phyloP scores from a whole-genome alignment of 2,888 invertebrate genomes.

The Cephonodes hylas region DNA sequence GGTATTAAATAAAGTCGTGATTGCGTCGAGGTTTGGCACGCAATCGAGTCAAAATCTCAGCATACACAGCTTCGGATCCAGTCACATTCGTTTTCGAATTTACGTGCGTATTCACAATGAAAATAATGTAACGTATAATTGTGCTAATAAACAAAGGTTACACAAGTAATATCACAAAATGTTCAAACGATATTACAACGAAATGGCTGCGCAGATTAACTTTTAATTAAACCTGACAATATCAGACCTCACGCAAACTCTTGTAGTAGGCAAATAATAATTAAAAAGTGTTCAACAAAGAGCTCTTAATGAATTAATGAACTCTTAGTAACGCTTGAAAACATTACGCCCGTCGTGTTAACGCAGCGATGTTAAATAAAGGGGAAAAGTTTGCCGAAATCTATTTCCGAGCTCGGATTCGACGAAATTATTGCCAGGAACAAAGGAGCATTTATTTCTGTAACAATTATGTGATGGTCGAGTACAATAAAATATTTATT shows the following conservation, averaged over 20 bases:
- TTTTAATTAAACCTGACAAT: constrained; percentile 10
- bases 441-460: background rate
- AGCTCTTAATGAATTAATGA: constrained; percentile 5
- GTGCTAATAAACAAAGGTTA: too few relatives aligned
- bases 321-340: constrained; percentile 1
- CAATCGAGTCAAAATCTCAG: too few relatives aligned
- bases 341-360: background rate
- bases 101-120: background rate
- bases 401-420: background rate
- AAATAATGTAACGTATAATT: too few relatives aligned
- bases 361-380: background rate
- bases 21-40: too few relatives aligned
- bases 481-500: too few relatives aligned
- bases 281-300: constrained; percentile 8
- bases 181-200: background rate
- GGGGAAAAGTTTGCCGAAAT: background rate
- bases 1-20: too few relatives aligned
- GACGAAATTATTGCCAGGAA: background rate
- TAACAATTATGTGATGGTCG: too few relatives aligned
- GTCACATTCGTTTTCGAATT: too few relatives aligned
- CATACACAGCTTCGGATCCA: too few relatives aligned
- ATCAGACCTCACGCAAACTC: constrained; percentile 1
- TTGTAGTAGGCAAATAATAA: background rate
- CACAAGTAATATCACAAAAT: too few relatives aligned
- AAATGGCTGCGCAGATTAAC: constrained; percentile 8